Conservation (phyloP, 1,140 invertebrate genomes). For the Ridgeia piscesae region DNA sequence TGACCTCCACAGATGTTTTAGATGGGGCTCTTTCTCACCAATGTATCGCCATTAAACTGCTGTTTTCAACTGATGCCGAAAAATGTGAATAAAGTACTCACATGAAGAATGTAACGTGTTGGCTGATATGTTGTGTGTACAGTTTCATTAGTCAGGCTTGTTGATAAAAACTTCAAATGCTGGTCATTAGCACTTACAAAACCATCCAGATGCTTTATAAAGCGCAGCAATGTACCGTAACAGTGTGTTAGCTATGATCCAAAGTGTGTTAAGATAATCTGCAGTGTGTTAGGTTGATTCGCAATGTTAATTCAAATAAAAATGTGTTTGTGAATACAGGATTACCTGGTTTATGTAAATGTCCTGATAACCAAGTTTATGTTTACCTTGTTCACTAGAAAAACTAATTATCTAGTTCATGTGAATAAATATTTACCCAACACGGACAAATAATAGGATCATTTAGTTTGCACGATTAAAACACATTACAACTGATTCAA, state of each 20-base stretch:
- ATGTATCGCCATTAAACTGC: background rate
- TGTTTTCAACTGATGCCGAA: background rate
- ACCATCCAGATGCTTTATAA: no score
- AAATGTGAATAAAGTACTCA: background rate
- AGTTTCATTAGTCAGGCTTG: background rate
- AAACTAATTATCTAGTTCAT: background rate
- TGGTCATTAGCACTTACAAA: background rate
- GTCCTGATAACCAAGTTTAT: background rate
- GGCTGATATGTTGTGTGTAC: background rate
- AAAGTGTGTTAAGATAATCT: background rate
- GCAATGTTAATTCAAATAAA: background rate
- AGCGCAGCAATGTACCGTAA: background rate
- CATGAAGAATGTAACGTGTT: background rate
- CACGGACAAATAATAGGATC: no score
- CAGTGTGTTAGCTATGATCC: background rate
- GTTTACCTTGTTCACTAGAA: background rate
- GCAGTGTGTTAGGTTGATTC: background rate
- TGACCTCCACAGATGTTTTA: background rate
- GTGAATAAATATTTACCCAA: background rate
- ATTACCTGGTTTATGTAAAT: background rate
- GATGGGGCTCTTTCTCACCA: background rate
- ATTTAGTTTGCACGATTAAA: no score
- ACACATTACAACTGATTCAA: no score
- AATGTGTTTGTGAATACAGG: background rate
- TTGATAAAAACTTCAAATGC: background rate